Percentiles rank a stretch among this genome's conserved stretches.
phyloP scores from a whole-genome alignment of 1,140 invertebrate genomes.

The Sarcophaga peregrina region DNA sequence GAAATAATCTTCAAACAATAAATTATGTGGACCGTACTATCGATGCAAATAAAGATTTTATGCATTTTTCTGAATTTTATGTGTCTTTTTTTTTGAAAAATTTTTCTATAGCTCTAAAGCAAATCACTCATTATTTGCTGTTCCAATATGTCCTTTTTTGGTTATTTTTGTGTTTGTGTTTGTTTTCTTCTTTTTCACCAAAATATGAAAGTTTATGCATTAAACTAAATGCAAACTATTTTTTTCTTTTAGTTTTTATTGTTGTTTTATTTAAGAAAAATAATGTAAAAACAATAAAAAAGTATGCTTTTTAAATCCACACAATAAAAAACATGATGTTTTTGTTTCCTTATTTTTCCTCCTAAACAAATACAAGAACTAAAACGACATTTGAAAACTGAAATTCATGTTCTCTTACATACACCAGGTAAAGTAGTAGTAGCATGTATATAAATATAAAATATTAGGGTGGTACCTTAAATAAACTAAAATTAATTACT shows the following conservation, averaged over 20 bases:
- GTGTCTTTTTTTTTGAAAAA: too few relatives aligned
- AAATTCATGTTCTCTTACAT: neutral
- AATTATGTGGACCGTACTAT: too few relatives aligned
- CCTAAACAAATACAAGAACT: neutral
- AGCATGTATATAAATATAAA: too few relatives aligned
- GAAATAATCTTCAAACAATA: too few relatives aligned
- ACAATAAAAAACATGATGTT: neutral
- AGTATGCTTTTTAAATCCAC: neutral
- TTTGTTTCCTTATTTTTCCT: neutral
- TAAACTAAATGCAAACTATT: neutral
- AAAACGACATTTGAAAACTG: neutral
- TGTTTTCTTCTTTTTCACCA: neutral
- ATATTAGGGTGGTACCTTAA: too few relatives aligned
- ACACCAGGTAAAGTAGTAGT: neutral
- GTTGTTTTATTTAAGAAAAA: too few relatives aligned
- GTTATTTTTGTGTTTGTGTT: neutral
- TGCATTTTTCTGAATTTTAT: too few relatives aligned
- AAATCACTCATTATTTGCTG: too few relatives aligned
- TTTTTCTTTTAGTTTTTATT: neutral
- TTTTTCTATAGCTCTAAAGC: too few relatives aligned
- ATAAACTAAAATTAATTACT: too few relatives aligned
- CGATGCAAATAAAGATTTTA: too few relatives aligned
- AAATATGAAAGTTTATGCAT: slow-evolving; percentile 1
- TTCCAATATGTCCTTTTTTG: too few relatives aligned
- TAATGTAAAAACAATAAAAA: neutral